Conservation (phyloP, 2,113 vertebrate genomes). For the Forbesichthys agassizii region DNA sequence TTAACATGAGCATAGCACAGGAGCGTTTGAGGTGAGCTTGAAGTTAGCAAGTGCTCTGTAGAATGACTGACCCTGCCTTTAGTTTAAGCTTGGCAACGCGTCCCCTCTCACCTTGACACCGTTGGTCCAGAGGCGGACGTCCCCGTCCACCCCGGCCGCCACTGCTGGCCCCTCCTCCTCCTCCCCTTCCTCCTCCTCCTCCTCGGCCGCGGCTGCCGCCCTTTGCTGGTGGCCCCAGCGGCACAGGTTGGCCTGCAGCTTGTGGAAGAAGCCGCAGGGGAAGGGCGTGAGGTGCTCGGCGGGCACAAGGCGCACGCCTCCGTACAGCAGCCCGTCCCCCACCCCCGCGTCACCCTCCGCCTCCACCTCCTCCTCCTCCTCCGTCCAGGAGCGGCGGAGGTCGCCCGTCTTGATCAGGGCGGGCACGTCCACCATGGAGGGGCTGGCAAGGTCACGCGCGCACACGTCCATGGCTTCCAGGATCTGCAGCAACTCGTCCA, state of each 20-base stretch:
- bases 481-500: slow-evolving; percentile 94
- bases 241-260: slow-evolving; percentile 96
- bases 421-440: slow-evolving; percentile 94
- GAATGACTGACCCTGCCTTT: no score
- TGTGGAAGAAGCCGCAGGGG: slow-evolving; percentile 96
- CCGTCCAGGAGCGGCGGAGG: slow-evolving; percentile 93
- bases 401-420: slow-evolving; percentile 94
- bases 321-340: slow-evolving; percentile 84
- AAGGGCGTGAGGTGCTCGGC: slow-evolving; percentile 94
- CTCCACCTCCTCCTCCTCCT: slow-evolving; percentile 88
- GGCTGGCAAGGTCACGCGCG: slow-evolving; percentile 87
- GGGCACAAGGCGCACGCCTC: slow-evolving; percentile 90
- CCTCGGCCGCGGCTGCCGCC: slow-evolving; percentile 66
- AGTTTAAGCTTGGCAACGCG: no score
- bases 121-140: slow-evolving; percentile 92
- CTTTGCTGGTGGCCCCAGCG: slow-evolving; percentile 95
- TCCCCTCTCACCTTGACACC: slow-evolving; percentile 83
- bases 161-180: slow-evolving; percentile 3
- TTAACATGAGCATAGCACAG: no score
- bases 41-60: no score
- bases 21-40: no score
- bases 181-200: slow-evolving; percentile 34
- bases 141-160: slow-evolving; percentile 43
- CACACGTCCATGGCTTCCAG: slow-evolving; percentile 98
- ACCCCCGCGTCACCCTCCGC: slow-evolving; percentile 88